Evolutionary conservation across 2,797 vertebrate species (phyloP).

Genomic region (Phalanger gymnotis): DNA sequence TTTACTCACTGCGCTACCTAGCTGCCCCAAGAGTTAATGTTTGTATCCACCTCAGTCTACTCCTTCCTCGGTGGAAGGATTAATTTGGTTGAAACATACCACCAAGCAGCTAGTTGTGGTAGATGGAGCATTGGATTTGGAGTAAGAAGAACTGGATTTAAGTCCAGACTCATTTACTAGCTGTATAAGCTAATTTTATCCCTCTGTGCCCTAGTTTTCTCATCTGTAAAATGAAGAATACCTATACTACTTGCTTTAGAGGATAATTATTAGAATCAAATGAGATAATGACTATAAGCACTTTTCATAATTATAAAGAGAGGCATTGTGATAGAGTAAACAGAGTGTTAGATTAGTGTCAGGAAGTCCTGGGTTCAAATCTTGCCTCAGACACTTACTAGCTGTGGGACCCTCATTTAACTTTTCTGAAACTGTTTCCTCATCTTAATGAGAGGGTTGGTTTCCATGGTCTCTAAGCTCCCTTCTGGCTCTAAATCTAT

Average conservation of each 20-base stretch:
- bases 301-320: background rate
- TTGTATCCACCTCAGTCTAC: too few relatives aligned
- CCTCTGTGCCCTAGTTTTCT: background rate
- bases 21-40: background rate
- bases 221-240: background rate
- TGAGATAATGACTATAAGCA: background rate
- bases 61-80: background rate
- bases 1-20: too few relatives aligned
- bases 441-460: background rate
- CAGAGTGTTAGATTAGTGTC: background rate
- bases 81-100: background rate
- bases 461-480: background rate
- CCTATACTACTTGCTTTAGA: background rate
- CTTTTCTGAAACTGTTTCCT: background rate
- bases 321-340: background rate
- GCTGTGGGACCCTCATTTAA: background rate
- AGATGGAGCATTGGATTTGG: background rate
- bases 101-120: background rate
- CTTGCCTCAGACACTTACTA: background rate
- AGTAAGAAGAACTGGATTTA: background rate
- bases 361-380: background rate
- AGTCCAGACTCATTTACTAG: background rate
- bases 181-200: background rate
- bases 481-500: background rate
- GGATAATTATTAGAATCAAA: background rate